Evolutionary conservation across 1,140 invertebrate species (phyloP).

Genomic region (Tetraneura akinire): DNA sequence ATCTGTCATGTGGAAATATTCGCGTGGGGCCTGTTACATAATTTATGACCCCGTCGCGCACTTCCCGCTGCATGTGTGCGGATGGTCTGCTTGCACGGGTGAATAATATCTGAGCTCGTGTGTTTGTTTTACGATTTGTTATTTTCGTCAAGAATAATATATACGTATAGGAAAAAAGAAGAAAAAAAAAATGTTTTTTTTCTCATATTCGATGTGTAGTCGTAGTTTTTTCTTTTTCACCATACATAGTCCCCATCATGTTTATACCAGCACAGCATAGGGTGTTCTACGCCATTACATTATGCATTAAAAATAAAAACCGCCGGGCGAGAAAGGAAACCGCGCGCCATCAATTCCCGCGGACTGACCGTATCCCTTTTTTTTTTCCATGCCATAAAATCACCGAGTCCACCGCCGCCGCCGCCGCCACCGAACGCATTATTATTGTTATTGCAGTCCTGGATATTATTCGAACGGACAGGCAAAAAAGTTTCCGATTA

Average conservation of each 20-base stretch:
- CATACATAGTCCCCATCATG: background rate
- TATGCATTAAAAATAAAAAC: conserved; percentile 51
- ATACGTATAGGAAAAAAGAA: conserved; percentile 28
- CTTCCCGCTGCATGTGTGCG: background rate
- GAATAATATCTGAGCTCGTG: conserved; percentile 45
- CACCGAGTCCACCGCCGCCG: conserved; percentile 38
- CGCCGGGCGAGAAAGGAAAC: conserved; percentile 39
- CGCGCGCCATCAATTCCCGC: conserved; percentile 47
- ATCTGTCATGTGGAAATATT: conserved; percentile 51
- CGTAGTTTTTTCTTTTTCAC: background rate
- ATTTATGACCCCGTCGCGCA: conserved; percentile 32
- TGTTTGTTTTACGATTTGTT: conserved; percentile 52
- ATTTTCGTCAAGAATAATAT: conserved; percentile 32
- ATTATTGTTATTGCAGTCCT: conserved; percentile 45
- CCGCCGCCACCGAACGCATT: conserved; percentile 29
- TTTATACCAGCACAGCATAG: background rate
- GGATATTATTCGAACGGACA: background rate
- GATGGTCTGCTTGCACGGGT: background rate
- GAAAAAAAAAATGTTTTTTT: conserved; percentile 16
- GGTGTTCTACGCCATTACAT: conserved; percentile 46
- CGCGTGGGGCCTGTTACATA: conserved; percentile 48
- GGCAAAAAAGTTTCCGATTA: conserved; percentile 35
- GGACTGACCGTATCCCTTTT: conserved; percentile 46
- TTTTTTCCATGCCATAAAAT: conserved; percentile 51
- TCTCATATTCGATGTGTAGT: conserved; percentile 44